A percentile compares a stretch with the other conserved stretches of the same genome.
Conservation (phyloP, 2,113 vertebrate genomes). For the Argyrosomus japonicus region DNA sequence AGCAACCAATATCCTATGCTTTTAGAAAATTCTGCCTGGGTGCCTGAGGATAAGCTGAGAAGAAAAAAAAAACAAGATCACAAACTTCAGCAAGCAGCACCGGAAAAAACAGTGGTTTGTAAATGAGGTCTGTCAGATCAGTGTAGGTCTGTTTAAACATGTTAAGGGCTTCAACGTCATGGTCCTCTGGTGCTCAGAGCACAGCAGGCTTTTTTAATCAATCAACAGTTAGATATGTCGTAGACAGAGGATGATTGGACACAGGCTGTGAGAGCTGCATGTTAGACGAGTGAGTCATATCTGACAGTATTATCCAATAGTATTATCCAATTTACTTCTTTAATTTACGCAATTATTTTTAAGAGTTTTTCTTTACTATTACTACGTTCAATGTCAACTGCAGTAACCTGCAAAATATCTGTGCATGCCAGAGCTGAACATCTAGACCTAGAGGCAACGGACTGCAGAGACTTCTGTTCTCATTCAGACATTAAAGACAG, state of each 20-base stretch:
- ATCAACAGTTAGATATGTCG: slow-evolving; percentile 35
- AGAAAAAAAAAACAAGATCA: slow-evolving; percentile 23
- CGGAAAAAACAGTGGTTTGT: not conserved
- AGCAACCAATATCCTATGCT: not conserved
- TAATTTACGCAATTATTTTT: slow-evolving; percentile 24
- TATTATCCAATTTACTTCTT: slow-evolving; percentile 21
- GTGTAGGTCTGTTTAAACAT: slow-evolving; percentile 24
- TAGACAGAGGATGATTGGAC: slow-evolving; percentile 32
- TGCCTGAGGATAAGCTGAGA: slow-evolving; percentile 13
- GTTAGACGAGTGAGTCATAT: slow-evolving; percentile 28
- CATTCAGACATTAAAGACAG: slow-evolving; percentile 24
- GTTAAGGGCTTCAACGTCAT: slow-evolving; percentile 35
- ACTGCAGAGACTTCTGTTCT: slow-evolving; percentile 11
- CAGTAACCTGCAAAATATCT: slow-evolving; percentile 14
- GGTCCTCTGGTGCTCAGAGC: slow-evolving; percentile 10
- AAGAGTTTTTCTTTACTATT: not conserved
- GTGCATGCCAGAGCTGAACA: slow-evolving; percentile 13
- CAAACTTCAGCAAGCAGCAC: not conserved
- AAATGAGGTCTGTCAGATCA: slow-evolving; percentile 40
- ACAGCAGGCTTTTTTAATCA: slow-evolving; percentile 46
- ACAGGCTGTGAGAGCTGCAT: slow-evolving; percentile 44
- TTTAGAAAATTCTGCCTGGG: slow-evolving; percentile 9
- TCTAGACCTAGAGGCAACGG: slow-evolving; percentile 33
- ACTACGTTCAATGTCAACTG: not conserved
- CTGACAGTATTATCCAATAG: not conserved